Percentiles rank a stretch among this genome's conserved stretches.
These are phyloP conservation scores for Penaeus chinensis DNA, from an alignment of 1,140 invertebrate genomes.

Conservation along the genomic window DNA sequence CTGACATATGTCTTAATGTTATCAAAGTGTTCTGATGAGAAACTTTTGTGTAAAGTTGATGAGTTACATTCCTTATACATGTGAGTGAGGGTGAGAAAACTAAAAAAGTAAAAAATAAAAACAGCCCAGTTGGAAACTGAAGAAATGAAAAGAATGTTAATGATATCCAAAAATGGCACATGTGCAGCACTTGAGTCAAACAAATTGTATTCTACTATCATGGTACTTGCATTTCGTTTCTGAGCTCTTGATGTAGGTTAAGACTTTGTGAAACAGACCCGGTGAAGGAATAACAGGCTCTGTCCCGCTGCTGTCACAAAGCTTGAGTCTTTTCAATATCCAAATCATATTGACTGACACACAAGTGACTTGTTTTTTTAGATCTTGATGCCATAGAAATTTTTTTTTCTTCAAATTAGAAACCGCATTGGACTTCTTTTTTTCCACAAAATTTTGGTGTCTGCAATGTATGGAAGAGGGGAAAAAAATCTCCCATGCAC, in stretches of 20 bases:
- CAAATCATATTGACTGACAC: not conserved
- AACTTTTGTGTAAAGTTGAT: no score
- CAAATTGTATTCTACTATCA: not conserved
- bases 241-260: constrained; percentile 20
- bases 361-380: no score
- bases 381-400: not conserved
- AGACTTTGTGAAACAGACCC: constrained; percentile 62
- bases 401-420: constrained; percentile 19
- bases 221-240: constrained; percentile 27
- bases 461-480: constrained; percentile 56
- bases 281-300: constrained; percentile 44
- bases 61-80: not conserved
- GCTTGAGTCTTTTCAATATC: constrained; percentile 19
- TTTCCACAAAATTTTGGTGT: constrained; percentile 47
- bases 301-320: constrained; percentile 54
- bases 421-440: constrained; percentile 18
- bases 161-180: no score
- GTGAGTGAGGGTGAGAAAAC: not conserved
- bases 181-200: constrained; percentile 18
- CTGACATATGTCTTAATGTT: no score
- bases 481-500: constrained; percentile 34
- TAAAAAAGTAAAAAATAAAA: not conserved
- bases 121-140: no score
- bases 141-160: no score
- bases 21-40: no score